Evolutionary conservation across 2,113 vertebrate species (phyloP), one percentile per base, ranked within the genome.

Genomic region (Piliocolobus tephrosceles): DNA sequence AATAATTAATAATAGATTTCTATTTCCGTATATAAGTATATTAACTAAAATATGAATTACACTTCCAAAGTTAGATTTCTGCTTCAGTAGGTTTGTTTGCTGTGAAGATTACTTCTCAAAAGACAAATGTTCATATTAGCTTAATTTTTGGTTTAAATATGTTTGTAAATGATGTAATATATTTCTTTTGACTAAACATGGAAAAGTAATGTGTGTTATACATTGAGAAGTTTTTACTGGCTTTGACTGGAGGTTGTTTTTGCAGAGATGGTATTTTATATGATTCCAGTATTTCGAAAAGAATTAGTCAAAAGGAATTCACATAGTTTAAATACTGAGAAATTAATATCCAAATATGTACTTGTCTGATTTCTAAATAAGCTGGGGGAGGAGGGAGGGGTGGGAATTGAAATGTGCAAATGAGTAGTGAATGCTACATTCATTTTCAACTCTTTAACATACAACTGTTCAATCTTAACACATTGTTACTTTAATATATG

Each of bases 191-290:
- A 97, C 98, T 98, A 98, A 99, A 98, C 38, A 76, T 93, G 2
- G 89, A 95, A 94, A 92, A 98, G 93, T 95, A 97, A 94, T 95
- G 81, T 95, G 47, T 95, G 96, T 95, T 98, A 97, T 98, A 98
- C 98, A 97, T 97, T 98, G 97, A 98, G 95, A 98, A 92, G 84
- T 99, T 98, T 98, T 98, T 98, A 97, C 98, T 98, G 97, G 97
- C 97, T 94, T 96, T 96, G 92, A 90, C 55, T 98, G 98, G 97
- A 98, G 70, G 95, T 98, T 97, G 89, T 97, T 98, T 98, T 82
- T 98, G 96, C 98, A 95, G 98, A 97, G 97, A 98, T 95, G 96
- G 78, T 99, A 98, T 99, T 99, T 98, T 99, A 98, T 98, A 98
- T 98, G 93, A 94, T 98, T 98, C 94, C 95, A 96, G 93, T 98